Evolutionary conservation across 2,113 vertebrate genomes (phyloP).

Genomic region (Benitochromis conjunctus): DNA sequence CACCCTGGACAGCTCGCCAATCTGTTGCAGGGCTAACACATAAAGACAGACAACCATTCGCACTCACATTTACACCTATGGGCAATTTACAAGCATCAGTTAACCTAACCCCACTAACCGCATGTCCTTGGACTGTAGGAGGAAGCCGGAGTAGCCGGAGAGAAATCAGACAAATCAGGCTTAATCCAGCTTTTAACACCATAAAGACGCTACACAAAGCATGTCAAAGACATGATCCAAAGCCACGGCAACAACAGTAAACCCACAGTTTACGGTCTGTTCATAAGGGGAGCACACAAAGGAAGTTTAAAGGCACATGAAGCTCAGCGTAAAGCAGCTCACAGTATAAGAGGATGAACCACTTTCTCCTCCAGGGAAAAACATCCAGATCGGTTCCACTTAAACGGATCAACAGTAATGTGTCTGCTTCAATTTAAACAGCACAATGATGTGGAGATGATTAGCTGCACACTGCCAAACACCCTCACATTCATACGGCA

Average conservation of each 20-base stretch:
- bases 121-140: neutral
- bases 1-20: neutral
- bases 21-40: neutral
- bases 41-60: rapidly evolving
- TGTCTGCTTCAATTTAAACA: neutral
- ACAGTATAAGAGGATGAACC: neutral
- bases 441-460: neutral
- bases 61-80: neutral
- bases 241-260: neutral
- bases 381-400: constrained; percentile 39
- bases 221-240: neutral
- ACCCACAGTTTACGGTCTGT: neutral
- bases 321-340: neutral
- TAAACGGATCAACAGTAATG: constrained; percentile 42
- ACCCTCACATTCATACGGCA: neutral
- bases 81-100: rapidly evolving
- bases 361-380: neutral
- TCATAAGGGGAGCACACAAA: neutral
- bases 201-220: neutral
- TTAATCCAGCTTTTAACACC: neutral
- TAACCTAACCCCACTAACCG: rapidly evolving
- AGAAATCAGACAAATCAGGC: neutral
- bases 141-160: neutral
- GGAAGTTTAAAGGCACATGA: neutral
- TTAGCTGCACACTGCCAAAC: neutral